Conservation (phyloP, 2,113 vertebrate species). For the Lucifuga dentata region DNA sequence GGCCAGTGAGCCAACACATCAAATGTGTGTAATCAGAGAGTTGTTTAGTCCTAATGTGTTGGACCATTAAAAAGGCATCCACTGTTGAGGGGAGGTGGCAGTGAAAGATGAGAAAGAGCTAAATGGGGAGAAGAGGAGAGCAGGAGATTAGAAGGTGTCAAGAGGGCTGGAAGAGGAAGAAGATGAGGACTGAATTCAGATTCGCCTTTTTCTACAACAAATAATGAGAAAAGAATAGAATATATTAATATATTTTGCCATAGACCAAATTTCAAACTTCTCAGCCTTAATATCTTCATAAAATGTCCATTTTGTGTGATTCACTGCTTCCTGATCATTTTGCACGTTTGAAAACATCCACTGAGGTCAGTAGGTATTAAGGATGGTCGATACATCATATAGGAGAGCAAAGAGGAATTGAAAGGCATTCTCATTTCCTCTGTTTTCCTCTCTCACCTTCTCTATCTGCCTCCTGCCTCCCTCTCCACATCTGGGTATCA, state of each 20-base stretch:
- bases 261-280: constrained; percentile 14
- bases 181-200: background rate
- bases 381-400: constrained; percentile 6
- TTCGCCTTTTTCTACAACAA: no score
- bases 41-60: constrained; percentile 53
- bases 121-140: background rate
- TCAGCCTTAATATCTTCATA: background rate
- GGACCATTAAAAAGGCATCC: constrained; percentile 60
- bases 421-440: background rate
- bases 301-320: background rate
- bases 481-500: constrained; percentile 7
- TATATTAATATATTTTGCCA: background rate
- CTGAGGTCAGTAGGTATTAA: constrained; percentile 12
- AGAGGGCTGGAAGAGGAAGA: background rate
- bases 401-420: background rate
- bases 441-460: constrained; percentile 9
- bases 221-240: background rate
- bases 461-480: constrained; percentile 19
- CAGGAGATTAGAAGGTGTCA: constrained; percentile 2
- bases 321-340: constrained; percentile 22
- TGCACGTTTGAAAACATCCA: constrained; percentile 9
- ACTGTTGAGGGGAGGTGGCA: constrained; percentile 32
- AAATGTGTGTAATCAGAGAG: constrained; percentile 42
- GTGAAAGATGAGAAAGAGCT: constrained; percentile 35
- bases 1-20: constrained; percentile 29